A percentile compares a stretch with the other conserved stretches of the same genome.
Evolutionary conservation across 2,888 invertebrate species (phyloP).

Genomic region (Ecdyonurus torrentis): DNA sequence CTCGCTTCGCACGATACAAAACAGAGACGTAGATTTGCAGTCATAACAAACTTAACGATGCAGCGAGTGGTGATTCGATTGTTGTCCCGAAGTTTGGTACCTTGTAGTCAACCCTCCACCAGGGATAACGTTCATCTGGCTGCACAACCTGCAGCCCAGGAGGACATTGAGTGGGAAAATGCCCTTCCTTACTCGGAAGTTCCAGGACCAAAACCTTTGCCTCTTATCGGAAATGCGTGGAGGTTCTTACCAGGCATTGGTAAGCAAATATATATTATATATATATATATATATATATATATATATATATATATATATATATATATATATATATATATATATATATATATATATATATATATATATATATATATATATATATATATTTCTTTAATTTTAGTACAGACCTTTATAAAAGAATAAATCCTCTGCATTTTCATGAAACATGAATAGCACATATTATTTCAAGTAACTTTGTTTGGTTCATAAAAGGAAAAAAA

Average conservation of each 20-base stretch:
- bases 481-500: too few species aligned
- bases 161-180: neutral
- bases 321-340: neutral
- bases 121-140: neutral
- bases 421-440: too few species aligned
- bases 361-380: neutral
- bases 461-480: too few species aligned
- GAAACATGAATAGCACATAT: too few species aligned
- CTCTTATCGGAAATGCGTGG: neutral
- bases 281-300: neutral
- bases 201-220: conserved; percentile 5
- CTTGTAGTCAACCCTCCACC: neutral
- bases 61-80: neutral
- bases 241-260: conserved; percentile 1
- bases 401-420: too few species aligned
- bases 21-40: too few species aligned
- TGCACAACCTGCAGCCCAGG: neutral
- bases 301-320: neutral
- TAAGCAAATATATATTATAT: too few species aligned
- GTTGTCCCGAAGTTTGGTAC: neutral
- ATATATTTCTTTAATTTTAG: too few species aligned
- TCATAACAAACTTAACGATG: too few species aligned
- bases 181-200: neutral
- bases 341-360: neutral
- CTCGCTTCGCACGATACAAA: too few species aligned